Conservation (phyloP, 2,797 vertebrate species). For the Manis javanica region DNA sequence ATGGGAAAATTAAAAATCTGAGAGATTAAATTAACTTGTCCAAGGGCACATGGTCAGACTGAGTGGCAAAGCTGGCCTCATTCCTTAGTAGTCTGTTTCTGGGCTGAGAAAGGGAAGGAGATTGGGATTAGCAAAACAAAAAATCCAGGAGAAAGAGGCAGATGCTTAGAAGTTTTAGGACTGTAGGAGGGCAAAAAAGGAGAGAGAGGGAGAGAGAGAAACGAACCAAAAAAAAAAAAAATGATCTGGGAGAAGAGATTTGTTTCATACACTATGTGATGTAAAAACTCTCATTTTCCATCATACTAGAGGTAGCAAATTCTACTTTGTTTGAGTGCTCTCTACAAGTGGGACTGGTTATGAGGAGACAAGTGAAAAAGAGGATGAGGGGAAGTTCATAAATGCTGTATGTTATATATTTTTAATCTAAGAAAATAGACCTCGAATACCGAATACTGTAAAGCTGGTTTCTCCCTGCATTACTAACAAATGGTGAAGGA, state of each 20-base stretch:
- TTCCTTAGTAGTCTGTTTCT: neutral
- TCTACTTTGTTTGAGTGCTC: neutral
- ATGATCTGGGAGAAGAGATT: neutral
- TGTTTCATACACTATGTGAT: neutral
- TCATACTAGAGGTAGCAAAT: neutral
- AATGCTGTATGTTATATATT: neutral
- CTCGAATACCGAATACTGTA: neutral
- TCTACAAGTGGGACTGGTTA: neutral
- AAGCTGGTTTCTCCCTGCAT: neutral
- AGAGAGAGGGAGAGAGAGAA: neutral
- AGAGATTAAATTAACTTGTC: neutral
- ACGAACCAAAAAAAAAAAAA: neutral
- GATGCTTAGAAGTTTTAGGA: neutral
- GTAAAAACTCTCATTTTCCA: neutral
- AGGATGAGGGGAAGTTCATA: neutral
- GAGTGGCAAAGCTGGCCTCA: neutral
- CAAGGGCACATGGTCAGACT: neutral
- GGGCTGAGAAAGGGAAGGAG: neutral
- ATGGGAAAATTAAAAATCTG: neutral
- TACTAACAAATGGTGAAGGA: neutral
- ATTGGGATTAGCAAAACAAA: neutral
- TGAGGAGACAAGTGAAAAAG: neutral
- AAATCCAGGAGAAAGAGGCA: neutral
- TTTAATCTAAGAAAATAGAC: neutral
- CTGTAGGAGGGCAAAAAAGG: neutral